These are phyloP conservation scores for Danio rerio DNA, from an alignment of 2,113 vertebrate species.

Conservation along the genomic window DNA sequence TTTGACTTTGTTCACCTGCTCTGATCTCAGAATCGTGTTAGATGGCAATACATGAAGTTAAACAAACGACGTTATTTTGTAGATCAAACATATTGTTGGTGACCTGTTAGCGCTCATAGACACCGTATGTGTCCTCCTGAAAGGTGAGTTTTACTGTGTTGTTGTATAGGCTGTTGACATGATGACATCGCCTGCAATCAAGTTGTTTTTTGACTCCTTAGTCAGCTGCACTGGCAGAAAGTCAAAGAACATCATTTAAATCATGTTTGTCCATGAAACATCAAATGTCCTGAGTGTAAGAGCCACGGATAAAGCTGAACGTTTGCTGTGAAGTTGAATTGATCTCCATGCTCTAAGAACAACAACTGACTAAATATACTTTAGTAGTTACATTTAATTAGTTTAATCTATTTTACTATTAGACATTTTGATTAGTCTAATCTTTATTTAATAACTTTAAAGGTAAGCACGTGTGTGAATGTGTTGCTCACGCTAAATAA, in stretches of 20 bases:
- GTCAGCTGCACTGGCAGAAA: slow-evolving; percentile 23
- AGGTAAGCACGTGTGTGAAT: no score
- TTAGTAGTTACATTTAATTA: not conserved
- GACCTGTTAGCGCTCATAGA: not conserved
- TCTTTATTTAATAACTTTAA: no score
- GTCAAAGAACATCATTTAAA: slow-evolving; percentile 6
- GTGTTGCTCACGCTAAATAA: no score
- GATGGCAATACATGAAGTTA: not conserved
- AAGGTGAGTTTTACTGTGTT: not conserved
- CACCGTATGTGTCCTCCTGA: not conserved
- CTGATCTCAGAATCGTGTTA: no score
- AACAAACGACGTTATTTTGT: slow-evolving; percentile 10
- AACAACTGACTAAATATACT: not conserved
- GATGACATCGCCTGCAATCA: slow-evolving; percentile 46
- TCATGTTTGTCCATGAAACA: not conserved
- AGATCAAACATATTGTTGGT: not conserved
- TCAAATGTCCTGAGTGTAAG: not conserved
- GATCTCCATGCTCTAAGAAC: not conserved
- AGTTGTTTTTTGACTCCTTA: slow-evolving; percentile 14
- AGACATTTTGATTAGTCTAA: not conserved
- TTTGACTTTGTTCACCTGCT: slow-evolving; percentile 1
- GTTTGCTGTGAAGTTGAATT: not conserved
- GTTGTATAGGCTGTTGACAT: slow-evolving; percentile 1
- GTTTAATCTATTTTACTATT: not conserved
- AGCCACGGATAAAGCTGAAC: not conserved